Evolutionary conservation across 2,113 vertebrate genomes (phyloP).

Genomic region (Chinchilla lanigera): DNA sequence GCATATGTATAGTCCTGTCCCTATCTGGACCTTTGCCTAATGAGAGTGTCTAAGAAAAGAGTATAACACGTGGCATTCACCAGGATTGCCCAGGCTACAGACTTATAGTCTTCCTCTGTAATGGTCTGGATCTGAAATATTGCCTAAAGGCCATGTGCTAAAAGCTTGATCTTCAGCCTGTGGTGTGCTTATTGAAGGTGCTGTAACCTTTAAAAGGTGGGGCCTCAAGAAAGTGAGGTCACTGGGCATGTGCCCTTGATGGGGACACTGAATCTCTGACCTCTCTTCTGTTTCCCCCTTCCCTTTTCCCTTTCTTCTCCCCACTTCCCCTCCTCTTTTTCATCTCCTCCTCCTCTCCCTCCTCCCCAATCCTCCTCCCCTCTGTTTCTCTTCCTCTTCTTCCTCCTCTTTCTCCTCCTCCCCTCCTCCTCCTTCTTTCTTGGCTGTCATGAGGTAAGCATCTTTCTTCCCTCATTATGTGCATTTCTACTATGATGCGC

Average conservation of each 20-base stretch:
- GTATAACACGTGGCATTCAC: fast-evolving
- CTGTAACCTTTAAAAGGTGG: not conserved
- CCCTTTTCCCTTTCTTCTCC: not conserved
- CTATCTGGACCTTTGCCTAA: not conserved
- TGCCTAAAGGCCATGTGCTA: not conserved
- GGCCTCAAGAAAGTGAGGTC: not conserved
- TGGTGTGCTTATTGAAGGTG: not conserved
- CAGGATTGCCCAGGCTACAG: not conserved
- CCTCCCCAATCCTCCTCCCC: no score
- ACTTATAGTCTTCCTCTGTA: not conserved
- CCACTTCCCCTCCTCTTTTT: no score
- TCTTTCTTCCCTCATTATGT: not conserved
- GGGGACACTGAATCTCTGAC: not conserved
- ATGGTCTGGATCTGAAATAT: not conserved
- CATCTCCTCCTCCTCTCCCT: no score
- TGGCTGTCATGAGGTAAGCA: not conserved
- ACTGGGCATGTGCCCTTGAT: no score
- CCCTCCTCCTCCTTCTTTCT: not conserved
- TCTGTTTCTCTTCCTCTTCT: no score
- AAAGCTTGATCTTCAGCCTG: not conserved
- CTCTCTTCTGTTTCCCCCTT: no score
- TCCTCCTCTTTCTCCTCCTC: no score
- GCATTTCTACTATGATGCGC: not conserved
- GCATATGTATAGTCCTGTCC: not conserved
- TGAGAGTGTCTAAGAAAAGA: not conserved